Evolutionary conservation across 2,888 invertebrate species (phyloP), one percentile per base, ranked within the genome.

Genomic region (Hemicrepidius hirtus): DNA sequence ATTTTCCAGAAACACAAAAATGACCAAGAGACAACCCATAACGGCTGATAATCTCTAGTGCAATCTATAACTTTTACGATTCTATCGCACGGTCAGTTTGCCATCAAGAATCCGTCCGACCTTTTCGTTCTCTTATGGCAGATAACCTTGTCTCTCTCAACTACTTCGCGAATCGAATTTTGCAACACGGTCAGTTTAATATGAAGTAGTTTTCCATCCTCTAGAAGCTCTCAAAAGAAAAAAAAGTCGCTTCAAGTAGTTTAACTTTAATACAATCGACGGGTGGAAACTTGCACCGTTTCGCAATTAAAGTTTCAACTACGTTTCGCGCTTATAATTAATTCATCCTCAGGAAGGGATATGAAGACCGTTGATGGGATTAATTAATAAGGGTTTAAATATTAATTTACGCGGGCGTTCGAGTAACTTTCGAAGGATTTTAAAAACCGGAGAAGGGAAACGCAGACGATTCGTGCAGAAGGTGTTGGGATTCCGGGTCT

Each of bases 51-150:
- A 84, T 84, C 84, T 84, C 81, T 78, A 80, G 80, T 80, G 81
- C 83, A 82, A 85, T 85, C 84, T 82, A 85, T 85, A 85, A 85
- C 82, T 84, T 84, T 83, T 82, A 82, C 83, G 83, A 83, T 84
- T 82, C 80, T 82, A 84, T 84, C 84, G 79, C 81, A 83, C 82
- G 83, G 83, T 82, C 83, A 83, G 81, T 83, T 84, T 79, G 79
- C 70, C 50, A 68, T 76, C 75, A 70, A 78, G 77, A 70, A 70
- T 72, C 13, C 32, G 46, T 53, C 73, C 53, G 68, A 65, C 67
- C 72, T 60, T 69, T 57, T 44, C 32, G 44, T 37, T 20, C 46
- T 12, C 60, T 64, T 57, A 53, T 70, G 65, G 28, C 60, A 74
- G 5, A 77, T 69, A 71, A 53, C 49, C 67, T 73, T 44, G 32